These are phyloP conservation scores for Toxotes chatareus DNA, from an alignment of 2,113 vertebrate genomes.

Conservation along the genomic window DNA sequence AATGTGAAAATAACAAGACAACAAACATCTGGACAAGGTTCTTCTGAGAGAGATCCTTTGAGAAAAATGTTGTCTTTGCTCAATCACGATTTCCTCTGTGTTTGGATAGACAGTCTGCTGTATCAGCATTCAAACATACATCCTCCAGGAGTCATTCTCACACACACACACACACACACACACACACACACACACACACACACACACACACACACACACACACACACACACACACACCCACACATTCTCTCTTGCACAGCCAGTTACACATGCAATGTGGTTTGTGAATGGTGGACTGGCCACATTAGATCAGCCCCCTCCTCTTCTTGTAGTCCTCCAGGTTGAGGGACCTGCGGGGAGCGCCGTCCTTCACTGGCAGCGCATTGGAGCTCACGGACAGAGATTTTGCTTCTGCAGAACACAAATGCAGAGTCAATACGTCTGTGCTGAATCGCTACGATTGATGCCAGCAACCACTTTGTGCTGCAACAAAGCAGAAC, in stretches of 20 bases:
- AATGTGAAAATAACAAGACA: conserved; percentile 61
- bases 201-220: conserved; percentile 19
- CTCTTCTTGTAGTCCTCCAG: conserved; percentile 99
- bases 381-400: conserved; percentile 96
- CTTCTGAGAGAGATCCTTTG: conserved; percentile 72
- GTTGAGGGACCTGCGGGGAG: conserved; percentile 95
- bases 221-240: conserved; percentile 21
- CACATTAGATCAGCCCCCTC: conserved; percentile 94
- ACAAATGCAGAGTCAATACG: background rate
- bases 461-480: background rate
- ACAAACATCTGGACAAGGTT: conserved; percentile 50
- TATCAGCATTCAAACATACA: conserved; percentile 63
- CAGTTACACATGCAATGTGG: conserved; percentile 66
- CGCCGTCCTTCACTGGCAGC: conserved; percentile 96
- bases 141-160: conserved; percentile 30
- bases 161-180: conserved; percentile 6
- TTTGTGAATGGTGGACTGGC: conserved; percentile 41
- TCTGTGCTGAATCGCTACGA: background rate
- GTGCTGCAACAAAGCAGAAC: background rate
- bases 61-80: conserved; percentile 64
- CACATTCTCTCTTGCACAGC: conserved; percentile 20
- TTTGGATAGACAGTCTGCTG: conserved; percentile 76
- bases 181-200: conserved; percentile 33
- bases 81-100: conserved; percentile 79
- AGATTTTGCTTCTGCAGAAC: conserved; percentile 93